Evolutionary conservation across 2,113 vertebrate genomes (phyloP).

Genomic region (Misgurnus mizolepis): DNA sequence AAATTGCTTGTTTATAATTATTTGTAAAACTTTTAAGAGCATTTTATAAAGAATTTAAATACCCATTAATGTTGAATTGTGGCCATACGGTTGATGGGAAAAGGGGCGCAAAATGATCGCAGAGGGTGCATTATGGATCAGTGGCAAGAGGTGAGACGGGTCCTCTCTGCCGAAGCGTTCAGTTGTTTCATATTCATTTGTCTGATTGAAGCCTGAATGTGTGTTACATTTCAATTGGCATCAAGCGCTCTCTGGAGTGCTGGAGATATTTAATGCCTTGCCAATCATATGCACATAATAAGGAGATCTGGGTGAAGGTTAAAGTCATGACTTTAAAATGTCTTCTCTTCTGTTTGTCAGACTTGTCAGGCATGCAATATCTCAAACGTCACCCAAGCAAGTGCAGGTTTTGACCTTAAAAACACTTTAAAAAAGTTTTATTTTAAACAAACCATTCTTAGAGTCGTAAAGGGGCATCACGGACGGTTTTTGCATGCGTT

Average conservation of each 20-base stretch:
- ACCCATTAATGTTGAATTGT: not conserved
- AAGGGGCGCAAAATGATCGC: slow-evolving; percentile 15
- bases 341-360: slow-evolving; percentile 32
- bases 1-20: not conserved
- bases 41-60: not conserved
- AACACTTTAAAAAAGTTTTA: slow-evolving; percentile 12
- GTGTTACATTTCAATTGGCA: slow-evolving; percentile 32
- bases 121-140: slow-evolving; percentile 33
- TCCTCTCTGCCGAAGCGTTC: slow-evolving; percentile 22
- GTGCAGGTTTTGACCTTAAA: not conserved
- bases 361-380: slow-evolving; percentile 32
- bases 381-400: not conserved
- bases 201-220: slow-evolving; percentile 35
- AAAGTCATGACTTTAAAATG: slow-evolving; percentile 34
- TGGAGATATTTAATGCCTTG: slow-evolving; percentile 26
- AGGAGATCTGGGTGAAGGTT: slow-evolving; percentile 32
- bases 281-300: slow-evolving; percentile 37
- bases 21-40: not conserved
- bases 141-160: slow-evolving; percentile 21
- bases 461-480: not conserved
- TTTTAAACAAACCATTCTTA: slow-evolving; percentile 9
- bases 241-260: slow-evolving; percentile 16
- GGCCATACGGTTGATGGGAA: not conserved
- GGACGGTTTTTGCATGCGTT: slow-evolving; percentile 5
- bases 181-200: slow-evolving; percentile 40